Percentiles rank a stretch among this genome's conserved stretches.
phyloP scores from a whole-genome alignment of 2,888 invertebrate species.

The Machimus atricapillus region DNA sequence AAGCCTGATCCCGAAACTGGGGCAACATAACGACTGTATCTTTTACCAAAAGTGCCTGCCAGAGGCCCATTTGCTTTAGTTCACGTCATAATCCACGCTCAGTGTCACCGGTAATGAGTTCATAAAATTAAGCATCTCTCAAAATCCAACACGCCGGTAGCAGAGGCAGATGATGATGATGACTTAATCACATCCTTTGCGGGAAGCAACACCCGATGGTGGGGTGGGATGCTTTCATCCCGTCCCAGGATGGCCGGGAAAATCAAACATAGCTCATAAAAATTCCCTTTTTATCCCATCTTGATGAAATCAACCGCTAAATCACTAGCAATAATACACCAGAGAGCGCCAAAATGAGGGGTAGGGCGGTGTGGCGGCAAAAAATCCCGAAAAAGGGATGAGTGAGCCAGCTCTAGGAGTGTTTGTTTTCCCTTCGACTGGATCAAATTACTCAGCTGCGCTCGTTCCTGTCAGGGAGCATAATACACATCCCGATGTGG shows the following conservation, averaged over 20 bases:
- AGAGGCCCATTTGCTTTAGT: neutral
- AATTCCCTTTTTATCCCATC: constrained; percentile 30
- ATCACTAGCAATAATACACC: constrained; percentile 13
- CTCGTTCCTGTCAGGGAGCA: constrained; percentile 41
- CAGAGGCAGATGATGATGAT: neutral
- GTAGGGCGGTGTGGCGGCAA: neutral
- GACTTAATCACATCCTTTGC: neutral
- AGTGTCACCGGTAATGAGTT: neutral
- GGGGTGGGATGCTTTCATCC: neutral
- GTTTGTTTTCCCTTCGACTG: constrained; percentile 30
- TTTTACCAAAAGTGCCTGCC: neutral
- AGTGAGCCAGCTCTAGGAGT: neutral
- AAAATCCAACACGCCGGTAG: neutral
- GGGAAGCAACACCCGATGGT: neutral
- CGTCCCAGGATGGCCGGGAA: neutral
- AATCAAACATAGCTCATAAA: constrained; percentile 34
- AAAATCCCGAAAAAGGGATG: neutral
- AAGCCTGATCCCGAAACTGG: neutral
- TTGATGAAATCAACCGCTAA: constrained; percentile 39
- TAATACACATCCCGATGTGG: constrained; percentile 44
- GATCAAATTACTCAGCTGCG: constrained; percentile 38
- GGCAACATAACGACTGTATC: neutral
- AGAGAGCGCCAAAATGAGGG: neutral
- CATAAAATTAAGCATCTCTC: neutral
- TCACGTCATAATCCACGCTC: neutral